Percentiles rank a stretch among this genome's conserved stretches.
Evolutionary conservation across 2,888 invertebrate species (phyloP).

Genomic region (Megalurothrips usitatus): DNA sequence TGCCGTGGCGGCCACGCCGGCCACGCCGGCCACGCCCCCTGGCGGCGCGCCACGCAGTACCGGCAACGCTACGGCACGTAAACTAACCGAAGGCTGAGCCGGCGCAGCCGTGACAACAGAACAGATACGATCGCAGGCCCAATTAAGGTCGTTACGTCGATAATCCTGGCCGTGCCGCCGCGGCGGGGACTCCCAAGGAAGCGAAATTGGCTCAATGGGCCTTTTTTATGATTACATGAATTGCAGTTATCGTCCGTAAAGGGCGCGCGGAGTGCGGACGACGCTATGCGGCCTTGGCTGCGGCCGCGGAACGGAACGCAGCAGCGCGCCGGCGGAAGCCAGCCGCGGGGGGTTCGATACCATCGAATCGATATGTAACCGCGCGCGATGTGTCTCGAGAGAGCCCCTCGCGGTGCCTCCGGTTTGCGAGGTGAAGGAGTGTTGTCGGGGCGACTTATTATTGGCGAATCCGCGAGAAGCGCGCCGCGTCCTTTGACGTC

Average conservation of each 20-base stretch:
- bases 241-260: constrained; percentile 20
- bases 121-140: background rate
- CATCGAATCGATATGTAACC: background rate
- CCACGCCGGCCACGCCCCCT: too few species aligned
- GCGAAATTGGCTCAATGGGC: background rate
- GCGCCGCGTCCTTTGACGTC: too few species aligned
- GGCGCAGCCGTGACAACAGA: background rate
- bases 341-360: too few species aligned
- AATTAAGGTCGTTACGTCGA: constrained; percentile 21
- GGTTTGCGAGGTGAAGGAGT: background rate
- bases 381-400: background rate
- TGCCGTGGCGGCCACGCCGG: too few species aligned
- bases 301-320: background rate
- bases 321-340: too few species aligned
- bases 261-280: background rate
- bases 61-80: too few species aligned
- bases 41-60: too few species aligned
- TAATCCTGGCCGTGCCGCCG: too few species aligned
- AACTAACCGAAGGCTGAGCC: too few species aligned
- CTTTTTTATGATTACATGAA: constrained; percentile 25
- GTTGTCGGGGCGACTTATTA: too few species aligned
- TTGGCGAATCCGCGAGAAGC: too few species aligned
- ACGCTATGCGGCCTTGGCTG: background rate
- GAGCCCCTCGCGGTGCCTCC: too few species aligned
- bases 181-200: background rate